Base-by-base conservation (phyloP, 2,113 vertebrate species). In the Atrichornis clamosus region DNA sequence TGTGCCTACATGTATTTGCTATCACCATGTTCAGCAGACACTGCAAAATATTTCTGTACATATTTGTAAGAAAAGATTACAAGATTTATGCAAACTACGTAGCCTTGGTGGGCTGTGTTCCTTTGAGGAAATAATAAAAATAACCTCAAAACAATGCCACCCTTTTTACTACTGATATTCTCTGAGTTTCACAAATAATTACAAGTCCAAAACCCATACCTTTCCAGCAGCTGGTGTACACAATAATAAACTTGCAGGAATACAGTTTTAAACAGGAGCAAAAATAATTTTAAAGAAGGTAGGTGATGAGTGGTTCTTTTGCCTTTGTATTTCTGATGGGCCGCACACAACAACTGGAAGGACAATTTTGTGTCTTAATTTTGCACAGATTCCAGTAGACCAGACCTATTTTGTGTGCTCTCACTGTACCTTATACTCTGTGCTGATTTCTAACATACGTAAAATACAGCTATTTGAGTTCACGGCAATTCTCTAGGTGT, bases 1-100 rank as follows among this genome's bases (percentile, higher is more conserved):
- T 93, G 80, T 96, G 90, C 46, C 88, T 95, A 73, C 86, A n/a
- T 94, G 84, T 96, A 95, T 97, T 97, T 96, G 93, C 96, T 96
- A 93, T 95, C 96, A 93, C 95, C 53, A 53, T 79, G 60, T 95
- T 96, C 95, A 78, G 60, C 65, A 93, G 96, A 95, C 84, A 81
- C 58, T 79, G 73, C 64, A 58, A 96, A 94, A 91, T 93, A 89
- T 90, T 89, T 90, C 69, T 62, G 37, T 92, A 72, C 4, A 14
- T 90, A 96, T 95, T 95, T 94, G 90, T 95, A 89, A 92, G 76
- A 41, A 89, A 92, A 93, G 69, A 89, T 89, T 78, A 84, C 76
- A 89, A 79, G 86, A 80, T 92, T 92, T 96, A 95, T 84, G 90
- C 83, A 96, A 92, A 87, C 56, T 81, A 62, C 26, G 10, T 74